Conservation (phyloP, 2,113 vertebrate species). For the Phoenicopterus ruber region DNA sequence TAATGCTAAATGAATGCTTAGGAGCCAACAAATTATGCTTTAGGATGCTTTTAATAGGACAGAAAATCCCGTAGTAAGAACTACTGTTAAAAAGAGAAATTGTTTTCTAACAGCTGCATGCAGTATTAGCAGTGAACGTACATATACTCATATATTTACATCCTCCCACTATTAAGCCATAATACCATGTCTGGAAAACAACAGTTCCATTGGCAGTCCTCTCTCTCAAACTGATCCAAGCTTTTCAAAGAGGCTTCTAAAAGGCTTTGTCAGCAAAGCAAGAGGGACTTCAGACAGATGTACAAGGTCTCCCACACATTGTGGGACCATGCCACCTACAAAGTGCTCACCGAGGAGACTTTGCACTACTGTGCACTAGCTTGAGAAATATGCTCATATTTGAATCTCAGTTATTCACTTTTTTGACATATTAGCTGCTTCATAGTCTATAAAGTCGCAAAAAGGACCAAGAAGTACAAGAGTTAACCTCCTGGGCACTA, state of each 20-base stretch:
- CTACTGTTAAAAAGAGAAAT: background rate
- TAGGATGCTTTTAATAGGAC: background rate
- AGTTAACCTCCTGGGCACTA: background rate
- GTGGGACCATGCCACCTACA: accelerated
- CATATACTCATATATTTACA: background rate
- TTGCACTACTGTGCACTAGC: too few species aligned
- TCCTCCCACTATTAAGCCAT: background rate
- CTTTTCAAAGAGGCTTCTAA: background rate
- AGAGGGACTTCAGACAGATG: background rate
- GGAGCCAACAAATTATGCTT: background rate
- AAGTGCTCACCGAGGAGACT: accelerated
- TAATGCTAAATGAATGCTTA: background rate
- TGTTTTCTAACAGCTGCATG: background rate
- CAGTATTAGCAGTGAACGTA: accelerated
- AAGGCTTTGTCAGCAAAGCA: background rate
- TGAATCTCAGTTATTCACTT: background rate
- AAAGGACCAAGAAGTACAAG: background rate
- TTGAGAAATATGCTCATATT: accelerated
- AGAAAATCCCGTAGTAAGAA: background rate
- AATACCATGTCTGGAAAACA: accelerated
- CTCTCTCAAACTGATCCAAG: too few species aligned
- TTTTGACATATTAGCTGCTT: accelerated
- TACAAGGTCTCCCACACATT: accelerated
- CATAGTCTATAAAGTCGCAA: accelerated
- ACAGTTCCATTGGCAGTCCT: background rate